phyloP scores from a whole-genome alignment of 1,140 invertebrate genomes.

The Batillaria attramentaria region DNA sequence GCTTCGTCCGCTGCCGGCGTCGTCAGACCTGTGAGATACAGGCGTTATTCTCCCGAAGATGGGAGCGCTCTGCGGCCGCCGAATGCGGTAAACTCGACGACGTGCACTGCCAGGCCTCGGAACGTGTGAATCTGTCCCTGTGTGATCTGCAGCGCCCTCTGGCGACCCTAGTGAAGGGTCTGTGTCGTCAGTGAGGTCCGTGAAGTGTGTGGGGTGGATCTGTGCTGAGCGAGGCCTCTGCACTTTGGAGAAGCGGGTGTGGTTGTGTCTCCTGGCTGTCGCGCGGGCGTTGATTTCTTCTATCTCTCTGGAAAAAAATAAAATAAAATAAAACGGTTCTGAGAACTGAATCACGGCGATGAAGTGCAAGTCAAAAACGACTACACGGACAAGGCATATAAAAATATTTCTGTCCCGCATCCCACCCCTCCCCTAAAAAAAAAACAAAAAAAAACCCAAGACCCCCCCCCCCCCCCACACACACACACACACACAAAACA shows the following conservation, averaged over 20 bases:
- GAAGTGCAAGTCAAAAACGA: too few species aligned
- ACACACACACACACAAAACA: too few species aligned
- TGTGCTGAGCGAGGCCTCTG: neutral
- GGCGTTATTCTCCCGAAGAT: neutral
- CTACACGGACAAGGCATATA: too few species aligned
- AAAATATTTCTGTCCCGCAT: too few species aligned
- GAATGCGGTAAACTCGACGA: neutral
- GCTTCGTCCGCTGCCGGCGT: neutral
- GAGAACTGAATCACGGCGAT: too few species aligned
- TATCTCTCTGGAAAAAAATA: neutral
- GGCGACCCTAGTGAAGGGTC: neutral
- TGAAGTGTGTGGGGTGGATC: neutral
- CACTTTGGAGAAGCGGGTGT: too few species aligned
- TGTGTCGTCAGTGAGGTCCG: slow-evolving; percentile 13
- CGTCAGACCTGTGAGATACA: neutral
- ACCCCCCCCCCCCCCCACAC: neutral
- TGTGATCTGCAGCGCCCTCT: too few species aligned
- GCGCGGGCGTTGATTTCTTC: slow-evolving; percentile 19
- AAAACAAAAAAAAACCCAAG: neutral
- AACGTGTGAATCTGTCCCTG: too few species aligned
- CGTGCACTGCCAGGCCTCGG: neutral
- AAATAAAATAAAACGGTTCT: too few species aligned
- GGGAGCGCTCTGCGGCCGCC: slow-evolving; percentile 2
- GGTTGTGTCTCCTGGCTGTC: neutral
- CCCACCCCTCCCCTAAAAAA: too few species aligned